Evolutionary conservation across 2,797 vertebrate species (phyloP), one percentile per base, ranked within the genome.

Genomic region (Mormyrus hasselquistii): DNA sequence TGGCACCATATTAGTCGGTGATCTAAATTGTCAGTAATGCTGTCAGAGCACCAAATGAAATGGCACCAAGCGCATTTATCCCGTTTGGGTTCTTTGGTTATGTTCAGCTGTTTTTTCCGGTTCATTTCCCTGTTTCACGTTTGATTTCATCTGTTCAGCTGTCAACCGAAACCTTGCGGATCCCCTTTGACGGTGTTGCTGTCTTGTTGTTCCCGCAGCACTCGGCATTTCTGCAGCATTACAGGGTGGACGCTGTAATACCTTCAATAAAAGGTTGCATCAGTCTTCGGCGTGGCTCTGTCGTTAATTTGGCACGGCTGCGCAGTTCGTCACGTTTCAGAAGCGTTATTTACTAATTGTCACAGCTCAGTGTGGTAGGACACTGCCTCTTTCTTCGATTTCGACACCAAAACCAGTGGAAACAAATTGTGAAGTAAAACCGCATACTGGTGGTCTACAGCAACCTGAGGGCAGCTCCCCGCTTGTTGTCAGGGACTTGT

Each of bases 261-360:
- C 34, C 44, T 83, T 83, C 79, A 83, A 83, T 83, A 83, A 83
- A 83, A 83, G 38, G 16, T 83, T 83, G 38, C 41, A 44, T 83
- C 38, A 22, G 38, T 22, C 59, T 29, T 65, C 19, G 9, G 79
- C 7, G 19, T 49, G 38, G 44, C 69, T 73, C 29, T n/a, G 14
- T 49, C 2, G 2, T 83, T 12, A 4, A 19, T n/a, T 44, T 0
- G 79, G 19, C 44, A 4, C 41, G 7, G 76, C 34, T 49, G 2
- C 7, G 57, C 0, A 1, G 22, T 65, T 12, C 2, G 59, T 29
- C 59, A 10, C n/a, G 57, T 57, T 9, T 1, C 57, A 8, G 0
- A 10, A 10, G 2, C n/a, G 1, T 62, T 10, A 7, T 2, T 22
- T 10, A 62, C 6, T 62, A 62, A 62, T 62, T 25, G n/a, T 25